phyloP scores from a whole-genome alignment of 2,888 invertebrate species.

The Philereme vetulata region DNA sequence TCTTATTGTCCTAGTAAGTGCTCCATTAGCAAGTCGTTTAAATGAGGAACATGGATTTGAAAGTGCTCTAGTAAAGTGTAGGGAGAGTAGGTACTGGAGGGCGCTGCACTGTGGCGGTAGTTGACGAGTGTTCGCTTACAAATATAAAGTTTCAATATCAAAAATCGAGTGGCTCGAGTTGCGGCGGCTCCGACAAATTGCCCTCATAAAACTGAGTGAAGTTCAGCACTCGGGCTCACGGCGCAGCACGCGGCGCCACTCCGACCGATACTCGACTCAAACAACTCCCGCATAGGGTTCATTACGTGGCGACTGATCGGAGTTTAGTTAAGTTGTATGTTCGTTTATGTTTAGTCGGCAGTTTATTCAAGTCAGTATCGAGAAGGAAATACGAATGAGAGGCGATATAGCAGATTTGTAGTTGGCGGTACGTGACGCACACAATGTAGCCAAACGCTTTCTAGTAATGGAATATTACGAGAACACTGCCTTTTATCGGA shows the following conservation, averaged over 20 bases:
- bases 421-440: conserved; percentile 20
- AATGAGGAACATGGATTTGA: too few relatives aligned
- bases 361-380: conserved; percentile 44
- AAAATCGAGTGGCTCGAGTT: conserved; percentile 49
- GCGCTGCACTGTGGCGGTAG: conserved; percentile 18
- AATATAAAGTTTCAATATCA: conserved; percentile 54
- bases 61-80: too few relatives aligned
- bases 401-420: conserved; percentile 32
- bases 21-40: too few relatives aligned
- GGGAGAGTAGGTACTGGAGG: background rate
- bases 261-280: conserved; percentile 13
- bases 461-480: too few relatives aligned
- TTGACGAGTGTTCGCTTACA: conserved; percentile 40
- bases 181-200: conserved; percentile 52
- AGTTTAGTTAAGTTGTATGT: conserved; percentile 32
- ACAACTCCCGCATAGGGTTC: background rate
- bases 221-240: conserved; percentile 41
- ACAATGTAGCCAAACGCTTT: conserved; percentile 12
- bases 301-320: background rate
- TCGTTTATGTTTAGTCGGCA: conserved; percentile 44
- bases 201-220: conserved; percentile 49
- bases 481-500: too few relatives aligned
- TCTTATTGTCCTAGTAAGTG: too few relatives aligned
- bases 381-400: conserved; percentile 36
- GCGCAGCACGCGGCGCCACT: conserved; percentile 19